phyloP scores from a whole-genome alignment of 2,113 vertebrate genomes.

The Taurulus bubalis region DNA sequence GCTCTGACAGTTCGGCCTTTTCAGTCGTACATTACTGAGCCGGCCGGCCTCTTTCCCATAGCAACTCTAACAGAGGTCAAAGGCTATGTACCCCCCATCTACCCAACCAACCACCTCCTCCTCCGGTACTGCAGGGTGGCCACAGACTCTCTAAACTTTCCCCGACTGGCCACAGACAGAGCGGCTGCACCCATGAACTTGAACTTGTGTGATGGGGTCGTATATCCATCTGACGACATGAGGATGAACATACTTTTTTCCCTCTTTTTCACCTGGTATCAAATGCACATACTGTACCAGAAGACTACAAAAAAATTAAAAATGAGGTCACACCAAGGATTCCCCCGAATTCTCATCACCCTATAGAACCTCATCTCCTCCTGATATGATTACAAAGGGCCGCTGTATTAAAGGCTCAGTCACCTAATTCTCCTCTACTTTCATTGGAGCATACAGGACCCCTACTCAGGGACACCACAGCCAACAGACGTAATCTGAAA shows the following conservation, averaged over 20 bases:
- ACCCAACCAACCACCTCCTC: conserved; percentile 33
- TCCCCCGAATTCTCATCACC: conserved; percentile 50
- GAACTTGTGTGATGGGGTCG: conserved; percentile 59
- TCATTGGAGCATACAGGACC: conserved; percentile 65
- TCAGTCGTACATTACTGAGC: conserved; percentile 82
- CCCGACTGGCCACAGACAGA: conserved; percentile 48
- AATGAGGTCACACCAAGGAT: conserved; percentile 67
- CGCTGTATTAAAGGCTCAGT: conserved; percentile 76
- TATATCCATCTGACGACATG: not conserved
- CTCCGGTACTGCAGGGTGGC: conserved; percentile 59
- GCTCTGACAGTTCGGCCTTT: conserved; percentile 85
- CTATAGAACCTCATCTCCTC: conserved; percentile 60
- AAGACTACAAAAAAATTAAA: conserved; percentile 9
- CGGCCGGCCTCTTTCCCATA: conserved; percentile 78
- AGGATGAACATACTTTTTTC: not conserved
- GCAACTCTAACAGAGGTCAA: conserved; percentile 84
- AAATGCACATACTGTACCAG: not conserved
- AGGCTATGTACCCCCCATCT: conserved; percentile 72
- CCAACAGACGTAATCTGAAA: conserved; percentile 77
- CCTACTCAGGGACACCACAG: conserved; percentile 59
- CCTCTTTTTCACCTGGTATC: not conserved
- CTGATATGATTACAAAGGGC: conserved; percentile 72
- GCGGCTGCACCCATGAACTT: conserved; percentile 66
- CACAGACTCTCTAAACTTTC: conserved; percentile 53
- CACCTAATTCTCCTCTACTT: conserved; percentile 74